Evolutionary conservation across 2,113 vertebrate genomes (phyloP).

Genomic region (Notothenia coriiceps): DNA sequence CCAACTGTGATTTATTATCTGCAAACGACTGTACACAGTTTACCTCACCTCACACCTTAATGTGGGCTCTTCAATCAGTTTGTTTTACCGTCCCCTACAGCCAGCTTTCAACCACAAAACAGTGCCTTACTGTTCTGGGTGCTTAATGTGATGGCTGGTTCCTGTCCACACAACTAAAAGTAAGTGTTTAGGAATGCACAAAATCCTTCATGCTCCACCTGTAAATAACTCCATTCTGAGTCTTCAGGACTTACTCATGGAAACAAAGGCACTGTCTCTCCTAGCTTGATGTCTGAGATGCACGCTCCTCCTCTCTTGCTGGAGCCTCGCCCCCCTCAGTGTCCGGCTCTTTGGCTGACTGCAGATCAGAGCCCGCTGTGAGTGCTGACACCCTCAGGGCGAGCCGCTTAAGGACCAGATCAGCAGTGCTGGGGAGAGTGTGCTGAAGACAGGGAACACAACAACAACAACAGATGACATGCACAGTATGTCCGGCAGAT

Average conservation of each 20-base stretch:
- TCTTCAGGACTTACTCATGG: not conserved
- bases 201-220: constrained; percentile 6
- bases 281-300: constrained; percentile 20
- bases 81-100: not conserved
- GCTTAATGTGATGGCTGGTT: not conserved
- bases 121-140: not conserved
- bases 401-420: constrained; percentile 79
- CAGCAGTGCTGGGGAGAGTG: constrained; percentile 78
- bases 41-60: too few relatives aligned
- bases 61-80: not conserved
- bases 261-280: not conserved
- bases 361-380: constrained; percentile 32
- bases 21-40: constrained; percentile 14
- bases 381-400: constrained; percentile 65
- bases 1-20: constrained; percentile 43
- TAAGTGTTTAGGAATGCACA: not conserved
- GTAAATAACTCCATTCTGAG: constrained; percentile 15
- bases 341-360: constrained; percentile 36
- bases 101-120: not conserved
- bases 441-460: constrained; percentile 72
- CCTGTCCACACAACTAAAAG: constrained; percentile 6
- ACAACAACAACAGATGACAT: not conserved
- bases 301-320: constrained; percentile 21
- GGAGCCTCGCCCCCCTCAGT: constrained; percentile 23
- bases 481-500: not conserved